phyloP scores from a whole-genome alignment of 1,140 invertebrate genomes.

The Zaprionus tsacasi region DNA sequence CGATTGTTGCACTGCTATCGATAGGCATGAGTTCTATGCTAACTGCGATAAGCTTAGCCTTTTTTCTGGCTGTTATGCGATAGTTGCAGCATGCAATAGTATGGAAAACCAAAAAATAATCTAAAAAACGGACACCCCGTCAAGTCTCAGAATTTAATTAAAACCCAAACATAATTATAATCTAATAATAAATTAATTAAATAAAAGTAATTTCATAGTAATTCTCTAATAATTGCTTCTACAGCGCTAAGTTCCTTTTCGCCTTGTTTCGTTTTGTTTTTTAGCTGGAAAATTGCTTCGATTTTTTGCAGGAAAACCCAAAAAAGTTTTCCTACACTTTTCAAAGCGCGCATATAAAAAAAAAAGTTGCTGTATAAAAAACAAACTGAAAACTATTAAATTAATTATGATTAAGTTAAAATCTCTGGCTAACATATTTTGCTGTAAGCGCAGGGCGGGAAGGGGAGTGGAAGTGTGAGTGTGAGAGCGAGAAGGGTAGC shows the following conservation, averaged over 20 bases:
- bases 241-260: neutral
- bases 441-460: neutral
- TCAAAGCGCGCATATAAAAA: neutral
- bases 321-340: slow-evolving; percentile 1
- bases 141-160: no score
- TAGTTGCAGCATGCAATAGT: no score
- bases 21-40: no score
- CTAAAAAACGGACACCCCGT: no score
- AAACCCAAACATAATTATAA: no score
- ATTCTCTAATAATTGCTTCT: neutral
- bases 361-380: slow-evolving; percentile 5
- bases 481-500: neutral
- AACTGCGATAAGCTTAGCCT: no score
- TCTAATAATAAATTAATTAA: no score
- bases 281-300: neutral
- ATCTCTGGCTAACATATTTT: slow-evolving; percentile 7
- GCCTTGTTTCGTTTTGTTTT: neutral
- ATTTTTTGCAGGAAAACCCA: neutral
- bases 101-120: no score
- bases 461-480: neutral
- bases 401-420: slow-evolving; percentile 12
- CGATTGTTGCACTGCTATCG: no score
- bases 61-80: no score
- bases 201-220: no score
- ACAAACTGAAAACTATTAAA: slow-evolving; percentile 12